Evolutionary conservation across 2,888 invertebrate species (phyloP), one percentile per base, ranked within the genome.

Genomic region (Acleris sparsana): DNA sequence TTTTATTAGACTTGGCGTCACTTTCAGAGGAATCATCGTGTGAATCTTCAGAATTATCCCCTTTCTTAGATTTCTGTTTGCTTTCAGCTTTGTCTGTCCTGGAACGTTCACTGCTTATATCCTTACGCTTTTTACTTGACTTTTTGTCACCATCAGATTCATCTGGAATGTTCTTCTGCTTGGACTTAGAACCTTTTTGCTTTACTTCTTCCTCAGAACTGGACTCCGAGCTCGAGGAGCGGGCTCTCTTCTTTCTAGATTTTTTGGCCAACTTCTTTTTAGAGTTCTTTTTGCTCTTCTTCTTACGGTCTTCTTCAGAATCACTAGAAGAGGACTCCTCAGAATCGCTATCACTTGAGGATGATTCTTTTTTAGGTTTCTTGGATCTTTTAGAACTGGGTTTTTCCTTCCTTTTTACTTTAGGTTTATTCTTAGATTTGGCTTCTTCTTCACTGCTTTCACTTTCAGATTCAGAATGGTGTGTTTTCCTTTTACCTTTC

Each of bases 331-430:
- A 93, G 11, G 92, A 92, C 65, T 91, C 89, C 55, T 93, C 93
- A 11, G 93, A 90, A 59, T 93, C 93, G 68, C 92, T 93, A 11
- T 93, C 93, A 71, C 93, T 92, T 4, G 91, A 88, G 2, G 91
- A 91, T 64, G 85, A 90, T 68, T 92, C 91, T 70, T 92, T 92
- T 73, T 89, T 93, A 29, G 88, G 78, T 75, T 88, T 91, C 78
- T 93, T 93, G n/a, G 84, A 75, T 71, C 93, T 93, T 73, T 94
- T 94, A 4, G 94, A 93, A 61, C 92, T 93, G 7, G 93, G 87
- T 75, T 94, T 94, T 9, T 94, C 94, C 68, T 93, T 93, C 49
- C 89, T 89, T 74, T 92, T 93, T 11, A 81, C 72, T 73, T 93
- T 93, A n/a, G 85, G 63, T 75, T 93, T 93, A 49, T 79, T 80